Percentiles rank a stretch among this genome's conserved stretches.
phyloP scores from a whole-genome alignment of 2,888 invertebrate species.

The Peribatodes rhomboidaria region DNA sequence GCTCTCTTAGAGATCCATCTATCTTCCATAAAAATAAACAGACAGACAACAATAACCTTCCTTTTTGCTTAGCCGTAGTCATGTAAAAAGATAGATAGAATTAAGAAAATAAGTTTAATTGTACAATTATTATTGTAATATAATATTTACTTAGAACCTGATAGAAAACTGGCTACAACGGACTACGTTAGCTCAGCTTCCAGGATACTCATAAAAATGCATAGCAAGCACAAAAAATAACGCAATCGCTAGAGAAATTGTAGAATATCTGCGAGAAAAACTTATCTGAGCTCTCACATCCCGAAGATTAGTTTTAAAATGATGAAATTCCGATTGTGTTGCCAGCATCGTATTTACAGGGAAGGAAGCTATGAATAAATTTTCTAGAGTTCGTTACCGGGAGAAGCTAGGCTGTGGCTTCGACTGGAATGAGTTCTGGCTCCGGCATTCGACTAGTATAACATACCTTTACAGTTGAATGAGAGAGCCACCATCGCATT shows the following conservation, averaged over 20 bases:
- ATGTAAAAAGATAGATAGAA: no score
- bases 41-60: no score
- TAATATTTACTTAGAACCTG: no score
- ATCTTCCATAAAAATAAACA: no score
- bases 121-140: no score
- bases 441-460: constrained; percentile 1
- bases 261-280: constrained; percentile 17
- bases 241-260: constrained; percentile 4
- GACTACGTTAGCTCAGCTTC: no score
- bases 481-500: neutral
- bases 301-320: constrained; percentile 66
- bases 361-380: constrained; percentile 80
- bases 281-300: constrained; percentile 18
- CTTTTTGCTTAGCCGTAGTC: no score
- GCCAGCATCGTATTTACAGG: constrained; percentile 70
- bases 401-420: constrained; percentile 53
- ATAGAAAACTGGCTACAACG: no score
- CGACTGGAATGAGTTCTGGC: constrained; percentile 47
- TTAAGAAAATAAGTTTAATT: no score
- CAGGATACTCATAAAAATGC: constrained; percentile 23
- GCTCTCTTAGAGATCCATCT: no score
- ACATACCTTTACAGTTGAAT: neutral
- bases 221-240: constrained; percentile 13
- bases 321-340: constrained; percentile 72
- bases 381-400: constrained; percentile 74